Conservation (phyloP, 2,888 invertebrate species). For the Hypomecis atomaria region DNA sequence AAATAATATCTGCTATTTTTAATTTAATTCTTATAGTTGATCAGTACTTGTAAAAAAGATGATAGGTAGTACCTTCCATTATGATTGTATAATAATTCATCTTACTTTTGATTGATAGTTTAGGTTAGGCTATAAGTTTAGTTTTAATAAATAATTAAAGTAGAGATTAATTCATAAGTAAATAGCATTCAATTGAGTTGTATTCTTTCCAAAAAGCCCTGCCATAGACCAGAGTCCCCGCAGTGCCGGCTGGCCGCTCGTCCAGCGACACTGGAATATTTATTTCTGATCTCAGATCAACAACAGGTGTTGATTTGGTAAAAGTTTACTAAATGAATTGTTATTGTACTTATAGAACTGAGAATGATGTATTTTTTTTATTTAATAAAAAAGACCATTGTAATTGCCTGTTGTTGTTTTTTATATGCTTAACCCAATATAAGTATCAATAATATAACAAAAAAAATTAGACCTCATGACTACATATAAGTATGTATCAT, state of each 20-base stretch:
- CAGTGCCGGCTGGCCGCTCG: slow-evolving; percentile 1
- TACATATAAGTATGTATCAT: too few relatives aligned
- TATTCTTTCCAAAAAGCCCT: slow-evolving; percentile 42
- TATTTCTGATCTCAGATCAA: slow-evolving; percentile 80
- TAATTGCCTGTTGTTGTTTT: slow-evolving; percentile 52
- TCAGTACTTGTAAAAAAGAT: slow-evolving; percentile 66
- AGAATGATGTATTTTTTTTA: slow-evolving; percentile 81
- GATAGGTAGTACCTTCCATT: slow-evolving; percentile 69
- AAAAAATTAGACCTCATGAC: too few relatives aligned
- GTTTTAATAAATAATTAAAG: slow-evolving; percentile 61
- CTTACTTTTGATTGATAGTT: slow-evolving; percentile 68
- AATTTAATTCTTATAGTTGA: slow-evolving; percentile 56
- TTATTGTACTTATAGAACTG: slow-evolving; percentile 83
- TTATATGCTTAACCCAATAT: slow-evolving; percentile 4
- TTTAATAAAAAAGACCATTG: slow-evolving; percentile 80
- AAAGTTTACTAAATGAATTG: slow-evolving; percentile 81
- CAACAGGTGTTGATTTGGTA: slow-evolving; percentile 78
- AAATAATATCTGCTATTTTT: slow-evolving; percentile 62
- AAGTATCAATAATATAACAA: too few relatives aligned
- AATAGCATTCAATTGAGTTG: slow-evolving; percentile 55
- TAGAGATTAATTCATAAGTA: slow-evolving; percentile 69
- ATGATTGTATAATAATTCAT: slow-evolving; percentile 74
- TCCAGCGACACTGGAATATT: slow-evolving; percentile 46
- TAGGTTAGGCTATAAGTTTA: slow-evolving; percentile 69
- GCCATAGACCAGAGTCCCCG: slow-evolving; percentile 40